Base-by-base conservation (phyloP, 2,113 vertebrate species). In the Amazona vittata region DNA sequence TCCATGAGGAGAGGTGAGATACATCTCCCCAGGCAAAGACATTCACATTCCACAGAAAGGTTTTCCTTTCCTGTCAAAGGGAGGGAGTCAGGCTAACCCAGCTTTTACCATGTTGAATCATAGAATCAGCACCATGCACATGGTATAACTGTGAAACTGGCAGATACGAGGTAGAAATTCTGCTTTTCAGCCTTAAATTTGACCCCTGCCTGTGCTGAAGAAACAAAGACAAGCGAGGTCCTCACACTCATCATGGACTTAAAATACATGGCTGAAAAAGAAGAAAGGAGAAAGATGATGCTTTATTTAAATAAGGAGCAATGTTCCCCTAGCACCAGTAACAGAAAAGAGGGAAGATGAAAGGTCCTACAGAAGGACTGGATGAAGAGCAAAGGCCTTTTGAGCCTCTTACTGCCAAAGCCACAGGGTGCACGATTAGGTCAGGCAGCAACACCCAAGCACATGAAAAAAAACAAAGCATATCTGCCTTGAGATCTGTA, bases 191-290 rank as follows among this genome's bases (percentile, higher is more conserved):
- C 46, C 41, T 50, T 79, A 46, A 26, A 76, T 67, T 9, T 80
- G 29, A 80, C 33, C 77, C 9, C 17, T 26, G 20, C 10, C 15
- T 26, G 15, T 39, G 28, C 59, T 86, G 49, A 91, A 81, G 68
- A 76, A 86, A 71, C 5, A 24, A 55, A 70, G 21, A 26, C 31
- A 67, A 76, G 37, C 0, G 0, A 93, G 19, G 21, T 35, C 46
- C 13, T 68, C 17, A 2, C 33, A 13, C 10, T 55, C 28, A 93
- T 33, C 35, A 33, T 0, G 0, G 28, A 13, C 10, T 60, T 76
- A 21, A 62, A 83, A 78, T 7, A 35, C 2, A 39, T 46, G 20
- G 50, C 7, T 74, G 37, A 53, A 52, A 64, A 75, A 63, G 39
- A 63, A 68, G 9, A 47, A 64, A 43, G 20, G 49, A 60, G 13